Evolutionary conservation across 2,113 vertebrate species (phyloP).

Genomic region (Chelonoidis abingdonii): DNA sequence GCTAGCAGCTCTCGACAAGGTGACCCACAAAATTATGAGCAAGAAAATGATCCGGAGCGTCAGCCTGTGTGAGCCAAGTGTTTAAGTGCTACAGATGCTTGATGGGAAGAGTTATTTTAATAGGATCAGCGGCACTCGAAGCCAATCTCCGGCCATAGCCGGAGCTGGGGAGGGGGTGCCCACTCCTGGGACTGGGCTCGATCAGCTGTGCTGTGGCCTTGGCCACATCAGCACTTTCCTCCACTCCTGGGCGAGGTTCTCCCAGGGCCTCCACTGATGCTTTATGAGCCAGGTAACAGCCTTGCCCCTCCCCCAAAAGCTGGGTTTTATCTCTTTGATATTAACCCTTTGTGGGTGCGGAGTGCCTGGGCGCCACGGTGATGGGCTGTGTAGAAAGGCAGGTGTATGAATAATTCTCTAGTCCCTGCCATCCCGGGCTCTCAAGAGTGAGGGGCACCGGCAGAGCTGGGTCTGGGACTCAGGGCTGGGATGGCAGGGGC

Average conservation of each 20-base stretch:
- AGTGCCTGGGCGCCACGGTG: neutral
- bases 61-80: neutral
- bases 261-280: neutral
- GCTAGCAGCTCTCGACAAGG: neutral
- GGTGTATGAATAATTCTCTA: neutral
- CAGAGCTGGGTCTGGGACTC: no score
- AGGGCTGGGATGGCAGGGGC: no score
- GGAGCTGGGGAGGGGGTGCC: neutral
- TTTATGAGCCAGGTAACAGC: neutral
- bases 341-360: neutral
- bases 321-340: neutral
- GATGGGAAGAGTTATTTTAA: neutral
- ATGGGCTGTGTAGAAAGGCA: neutral
- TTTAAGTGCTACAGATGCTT: neutral
- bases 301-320: neutral
- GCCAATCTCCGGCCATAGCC: neutral
- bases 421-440: neutral
- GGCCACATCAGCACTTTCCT: neutral
- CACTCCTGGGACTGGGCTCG: neutral
- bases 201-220: neutral
- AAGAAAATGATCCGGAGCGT: neutral
- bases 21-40: constrained; percentile 31
- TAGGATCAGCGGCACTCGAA: neutral
- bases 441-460: neutral
- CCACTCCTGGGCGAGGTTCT: neutral